Base-by-base conservation (phyloP, 1,140 invertebrate genomes). In the Penaeus vannamei region DNA sequence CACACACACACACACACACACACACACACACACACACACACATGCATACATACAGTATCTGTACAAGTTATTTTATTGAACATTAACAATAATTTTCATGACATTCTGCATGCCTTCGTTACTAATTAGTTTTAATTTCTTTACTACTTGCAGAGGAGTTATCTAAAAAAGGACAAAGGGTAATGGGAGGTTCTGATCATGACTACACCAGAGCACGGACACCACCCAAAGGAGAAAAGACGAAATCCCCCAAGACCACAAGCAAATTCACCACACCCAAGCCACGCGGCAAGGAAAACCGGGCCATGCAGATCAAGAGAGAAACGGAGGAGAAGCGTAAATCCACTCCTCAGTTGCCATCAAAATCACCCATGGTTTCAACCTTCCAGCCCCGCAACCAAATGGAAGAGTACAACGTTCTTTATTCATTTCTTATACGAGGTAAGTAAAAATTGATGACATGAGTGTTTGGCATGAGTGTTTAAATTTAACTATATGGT, bases 371-470 rank as follows among this genome's bases (percentile, higher is more conserved):
- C 29, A 20, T 64, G 8, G 29, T 76, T 10, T 17, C 86, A 19
- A 46, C 76, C 46, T 90, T 88, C 64, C 87, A 72, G 66, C 90
- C 72, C 2, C 85, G 90, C 23, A 90, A 90, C 79, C 90, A 90
- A 77, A 87, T 90, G 72, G 90, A 90, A 61, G 90, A 90, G 72
- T 90, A 90, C 62, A 90, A 87, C 80, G 86, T 87, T n/a, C 86
- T 90, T 26, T 90, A 90, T 80, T 90, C 90, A 17, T 90, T 90
- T 79, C 84, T 90, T 17, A 90, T 90, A 22, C 53, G 77, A 80
- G 90, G 90, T 90, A 72, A 62, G 84, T 1, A 32, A n/a, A 77
- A 59, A 17, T 26, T 14, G 53, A 20, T 61, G 5, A 59, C 36
- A 5, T 61, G 0, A 77, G 0, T 66, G 53, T 42, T 46, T 85